These are phyloP conservation scores for Cheracebus regulus DNA, from an alignment of 2,797 vertebrate species.

Conservation along the genomic window DNA sequence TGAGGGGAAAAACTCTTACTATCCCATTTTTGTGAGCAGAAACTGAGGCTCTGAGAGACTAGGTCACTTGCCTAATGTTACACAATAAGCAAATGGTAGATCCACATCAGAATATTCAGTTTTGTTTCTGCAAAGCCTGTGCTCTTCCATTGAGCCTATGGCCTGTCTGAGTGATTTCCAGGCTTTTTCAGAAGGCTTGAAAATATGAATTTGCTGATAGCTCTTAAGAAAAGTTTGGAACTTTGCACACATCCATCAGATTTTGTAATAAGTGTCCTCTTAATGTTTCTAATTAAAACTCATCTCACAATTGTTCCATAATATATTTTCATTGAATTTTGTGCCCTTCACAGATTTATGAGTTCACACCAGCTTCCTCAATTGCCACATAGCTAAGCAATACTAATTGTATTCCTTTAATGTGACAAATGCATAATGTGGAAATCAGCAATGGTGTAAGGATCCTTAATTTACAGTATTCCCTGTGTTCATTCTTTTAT, in stretches of 20 bases:
- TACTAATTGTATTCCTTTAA: conserved; percentile 30
- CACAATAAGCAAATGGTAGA: not conserved
- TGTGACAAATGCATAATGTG: not conserved
- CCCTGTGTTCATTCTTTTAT: conserved; percentile 8
- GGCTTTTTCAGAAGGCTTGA: not conserved
- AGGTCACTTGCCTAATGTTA: not conserved
- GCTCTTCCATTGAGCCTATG: not conserved
- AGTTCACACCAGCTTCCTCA: not conserved
- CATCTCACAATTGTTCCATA: conserved; percentile 6
- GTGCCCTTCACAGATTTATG: conserved; percentile 36
- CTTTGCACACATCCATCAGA: not conserved
- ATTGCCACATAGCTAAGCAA: conserved; percentile 2
- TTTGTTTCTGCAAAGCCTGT: not conserved
- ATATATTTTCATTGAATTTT: conserved; percentile 33
- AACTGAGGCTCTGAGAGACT: not conserved
- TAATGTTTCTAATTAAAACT: conserved; percentile 48
- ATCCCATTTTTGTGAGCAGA: not conserved
- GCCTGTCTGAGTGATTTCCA: not conserved
- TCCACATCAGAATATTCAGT: not conserved
- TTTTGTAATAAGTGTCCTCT: conserved; percentile 1
- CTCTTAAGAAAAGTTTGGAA: not conserved
- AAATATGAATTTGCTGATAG: not conserved
- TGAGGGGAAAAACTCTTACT: not conserved
- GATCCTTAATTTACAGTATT: not conserved
- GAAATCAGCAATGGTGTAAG: conserved; percentile 7